A percentile compares a stretch with the other conserved stretches of the same genome.
These are phyloP conservation scores for Xerus rutilus DNA, from an alignment of 2,797 vertebrate species.

Conservation along the genomic window DNA sequence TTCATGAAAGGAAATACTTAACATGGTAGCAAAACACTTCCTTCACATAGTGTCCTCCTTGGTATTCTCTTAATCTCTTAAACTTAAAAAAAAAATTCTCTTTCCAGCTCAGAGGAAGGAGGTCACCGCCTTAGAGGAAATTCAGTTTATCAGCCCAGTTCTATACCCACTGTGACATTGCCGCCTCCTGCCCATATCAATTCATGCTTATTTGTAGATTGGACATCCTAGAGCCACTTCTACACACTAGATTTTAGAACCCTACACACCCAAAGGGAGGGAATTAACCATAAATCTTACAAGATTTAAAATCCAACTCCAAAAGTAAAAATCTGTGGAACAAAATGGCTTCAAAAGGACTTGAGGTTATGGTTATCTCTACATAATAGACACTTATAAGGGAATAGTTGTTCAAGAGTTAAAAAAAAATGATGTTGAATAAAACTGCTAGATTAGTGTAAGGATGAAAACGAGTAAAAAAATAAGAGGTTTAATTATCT, in stretches of 20 bases:
- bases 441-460: background rate
- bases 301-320: background rate
- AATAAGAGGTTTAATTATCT: background rate
- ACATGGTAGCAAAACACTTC: background rate
- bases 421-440: background rate
- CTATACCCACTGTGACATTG: background rate
- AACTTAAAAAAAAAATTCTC: background rate
- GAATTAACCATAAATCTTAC: background rate
- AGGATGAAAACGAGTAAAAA: background rate
- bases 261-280: background rate
- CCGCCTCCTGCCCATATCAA: background rate
- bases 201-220: too few relatives aligned
- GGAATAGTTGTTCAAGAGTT: background rate
- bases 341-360: background rate
- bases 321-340: background rate
- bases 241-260: background rate
- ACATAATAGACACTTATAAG: background rate
- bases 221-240: background rate
- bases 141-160: fast-evolving
- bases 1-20: background rate
- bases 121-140: too few relatives aligned
- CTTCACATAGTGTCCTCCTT: background rate
- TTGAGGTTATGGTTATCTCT: background rate
- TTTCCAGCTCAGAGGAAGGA: background rate
- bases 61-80: background rate